Evolutionary conservation across 2,113 vertebrate genomes (phyloP).

Genomic region (Sphyrna mokarran): DNA sequence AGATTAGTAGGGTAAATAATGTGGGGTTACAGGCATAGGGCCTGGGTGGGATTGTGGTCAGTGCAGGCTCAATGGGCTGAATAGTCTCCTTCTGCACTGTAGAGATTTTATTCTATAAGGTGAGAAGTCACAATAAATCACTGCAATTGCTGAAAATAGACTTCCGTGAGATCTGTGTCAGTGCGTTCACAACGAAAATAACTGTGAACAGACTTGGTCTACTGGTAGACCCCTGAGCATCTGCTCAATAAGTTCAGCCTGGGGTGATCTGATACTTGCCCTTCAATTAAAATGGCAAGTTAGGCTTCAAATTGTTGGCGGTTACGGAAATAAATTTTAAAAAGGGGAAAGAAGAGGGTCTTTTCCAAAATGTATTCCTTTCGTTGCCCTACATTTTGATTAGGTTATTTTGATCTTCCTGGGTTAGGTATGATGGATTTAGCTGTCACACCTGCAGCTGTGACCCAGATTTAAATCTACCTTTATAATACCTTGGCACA

Average conservation of each 20-base stretch:
- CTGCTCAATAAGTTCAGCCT: not conserved
- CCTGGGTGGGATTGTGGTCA: too few relatives aligned
- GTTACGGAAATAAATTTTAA: not conserved
- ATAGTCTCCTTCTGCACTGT: too few relatives aligned
- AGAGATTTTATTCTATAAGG: not conserved
- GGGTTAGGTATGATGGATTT: not conserved
- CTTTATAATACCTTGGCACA: not conserved
- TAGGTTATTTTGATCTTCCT: not conserved
- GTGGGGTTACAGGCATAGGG: too few relatives aligned
- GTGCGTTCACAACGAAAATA: not conserved
- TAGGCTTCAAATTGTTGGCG: not conserved
- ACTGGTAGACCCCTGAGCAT: not conserved
- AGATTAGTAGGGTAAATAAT: too few relatives aligned
- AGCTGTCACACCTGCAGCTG: constrained; percentile 6
- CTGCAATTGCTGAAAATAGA: not conserved
- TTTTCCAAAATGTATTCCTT: not conserved
- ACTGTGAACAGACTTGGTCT: too few relatives aligned
- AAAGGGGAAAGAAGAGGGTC: not conserved
- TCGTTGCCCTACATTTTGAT: constrained; percentile 3
- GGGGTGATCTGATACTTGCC: not conserved
- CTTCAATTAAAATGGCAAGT: not conserved
- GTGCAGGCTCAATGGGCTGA: too few relatives aligned
- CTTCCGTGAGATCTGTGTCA: not conserved
- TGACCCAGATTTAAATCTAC: not conserved
- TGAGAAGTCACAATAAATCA: not conserved